Base-by-base conservation (phyloP, 2,888 invertebrate species). In the Heliconius ismenius region DNA sequence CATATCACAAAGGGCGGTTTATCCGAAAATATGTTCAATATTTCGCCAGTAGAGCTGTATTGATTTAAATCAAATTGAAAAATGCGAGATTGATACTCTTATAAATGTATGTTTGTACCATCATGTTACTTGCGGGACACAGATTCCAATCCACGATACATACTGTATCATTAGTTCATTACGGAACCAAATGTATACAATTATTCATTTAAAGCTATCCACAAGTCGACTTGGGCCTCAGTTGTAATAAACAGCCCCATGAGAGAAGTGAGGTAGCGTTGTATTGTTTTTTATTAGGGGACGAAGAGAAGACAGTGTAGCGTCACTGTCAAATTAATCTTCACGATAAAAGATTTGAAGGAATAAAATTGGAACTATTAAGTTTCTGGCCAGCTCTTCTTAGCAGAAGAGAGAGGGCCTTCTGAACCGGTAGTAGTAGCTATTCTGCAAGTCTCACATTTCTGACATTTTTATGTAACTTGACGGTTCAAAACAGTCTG, bases 241-340 rank as follows among this genome's bases (percentile, higher is more conserved):
- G 76, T 84, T 85, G 86, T 76, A 85, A 86, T 86, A 86, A 85
- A 82, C 82, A 76, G 77, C 69, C 86, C 84, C 83, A 60, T 15
- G 36, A 26, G 84, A 81, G 84, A 81, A 39, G 75, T 78, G 73
- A 70, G 64, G 58, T 26, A 69, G 63, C 58, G 54, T 58, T 58
- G 62, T n/a, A 62, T 15, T 70, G 21, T 69, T 26, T 54, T 43
- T 69, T 54, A 69, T 49, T 69, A 54, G 21, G 58, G 13, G 7
- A 49, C 18, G 7, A 18, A 21, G 49, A 49, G 18, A 49, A 49
- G 49, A 21, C 7, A 49, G 18, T 7, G 49, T 49, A 21, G 49
- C 18, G 49, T 9, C 18, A 49, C 49, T 49, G 49, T 49, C 15
- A 21, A 49, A 18, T 49, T 49, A 18, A 21, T 49, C 7, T 49